Conservation (phyloP, 2,797 vertebrate genomes). For the Paguma larvata region DNA sequence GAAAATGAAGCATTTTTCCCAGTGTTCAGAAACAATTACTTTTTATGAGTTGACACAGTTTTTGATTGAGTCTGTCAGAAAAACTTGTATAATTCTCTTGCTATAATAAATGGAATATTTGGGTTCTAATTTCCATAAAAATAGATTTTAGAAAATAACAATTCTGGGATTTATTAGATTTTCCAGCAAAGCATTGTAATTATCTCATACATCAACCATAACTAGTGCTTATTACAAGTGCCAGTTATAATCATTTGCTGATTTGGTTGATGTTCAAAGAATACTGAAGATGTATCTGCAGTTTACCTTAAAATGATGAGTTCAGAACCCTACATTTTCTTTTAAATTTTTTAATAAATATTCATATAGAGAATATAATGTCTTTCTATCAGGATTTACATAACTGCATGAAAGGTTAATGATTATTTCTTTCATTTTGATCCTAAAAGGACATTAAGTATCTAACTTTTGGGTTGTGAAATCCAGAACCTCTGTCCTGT, state of each 20-base stretch:
- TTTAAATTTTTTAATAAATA: slow-evolving; percentile 29
- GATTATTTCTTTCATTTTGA: neutral
- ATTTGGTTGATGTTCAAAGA: slow-evolving; percentile 82
- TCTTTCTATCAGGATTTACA: neutral
- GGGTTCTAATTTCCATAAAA: slow-evolving; percentile 87
- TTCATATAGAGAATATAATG: neutral
- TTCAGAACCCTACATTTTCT: slow-evolving; percentile 11
- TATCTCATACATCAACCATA: slow-evolving; percentile 85
- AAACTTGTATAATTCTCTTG: slow-evolving; percentile 70
- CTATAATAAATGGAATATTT: slow-evolving; percentile 83
- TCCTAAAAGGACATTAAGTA: neutral
- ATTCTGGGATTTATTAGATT: slow-evolving; percentile 86
- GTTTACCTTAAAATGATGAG: slow-evolving; percentile 68
- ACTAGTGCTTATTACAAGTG: slow-evolving; percentile 84
- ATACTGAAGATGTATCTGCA: slow-evolving; percentile 63
- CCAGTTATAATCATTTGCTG: slow-evolving; percentile 82
- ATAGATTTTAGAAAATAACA: slow-evolving; percentile 85
- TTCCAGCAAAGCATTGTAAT: slow-evolving; percentile 85
- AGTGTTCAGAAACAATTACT: slow-evolving; percentile 41
- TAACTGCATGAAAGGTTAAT: neutral
- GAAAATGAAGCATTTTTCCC: slow-evolving; percentile 29
- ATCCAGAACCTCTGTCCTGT: neutral
- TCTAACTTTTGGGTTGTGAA: neutral
- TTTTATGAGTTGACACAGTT: slow-evolving; percentile 52
- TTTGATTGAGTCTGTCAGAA: slow-evolving; percentile 80